Evolutionary conservation across 2,113 vertebrate genomes (phyloP), one percentile per base, ranked within the genome.

Genomic region (Odobenus rosmarus): DNA sequence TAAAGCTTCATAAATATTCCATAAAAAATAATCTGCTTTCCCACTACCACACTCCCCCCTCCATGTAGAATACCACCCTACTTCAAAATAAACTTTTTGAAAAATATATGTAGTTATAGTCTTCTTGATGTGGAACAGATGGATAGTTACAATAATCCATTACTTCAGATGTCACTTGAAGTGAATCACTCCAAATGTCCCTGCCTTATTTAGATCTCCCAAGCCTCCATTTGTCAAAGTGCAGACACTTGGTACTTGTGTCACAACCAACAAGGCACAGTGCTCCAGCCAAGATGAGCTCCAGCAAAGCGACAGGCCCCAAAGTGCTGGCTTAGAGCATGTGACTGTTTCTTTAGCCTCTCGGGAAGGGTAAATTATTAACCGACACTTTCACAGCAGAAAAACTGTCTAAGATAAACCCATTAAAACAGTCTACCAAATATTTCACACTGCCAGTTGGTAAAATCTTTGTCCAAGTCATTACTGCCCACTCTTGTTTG

Each of bases 281-380:
- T 95, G 92, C 97, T 98, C 10, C 23, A 87, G 95, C 53, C 85
- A 89, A 88, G 95, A 98, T 77, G 96, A 98, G 96, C 97, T 97
- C 93, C 96, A 82, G 93, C 55, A 82, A 95, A 24, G 11, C 39
- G 13, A 98, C 97, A 97, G 96, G 96, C 94, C 96, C 95, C 59
- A 61, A 94, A 97, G 98, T 24, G 71, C 96, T 88, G 57, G 7
- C 8, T 97, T 97, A 95, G 85, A 36, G 95, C 80, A 36, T 98
- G 85, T 96, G 98, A 99, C 97, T 98, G 97, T 98, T 98, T 98
- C 96, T 97, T 80, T 93, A 33, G 96, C 90, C 98, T 96, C 98
- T 95, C 33, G 89, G 98, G 98, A 99, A 77, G 59, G 93, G 98
- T 98, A 97, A 99, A 99, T 99, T 98, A 99, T 99, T 99, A 98